Evolutionary conservation across 1,140 invertebrate genomes (phyloP).

Genomic region (Drosophila obscura): DNA sequence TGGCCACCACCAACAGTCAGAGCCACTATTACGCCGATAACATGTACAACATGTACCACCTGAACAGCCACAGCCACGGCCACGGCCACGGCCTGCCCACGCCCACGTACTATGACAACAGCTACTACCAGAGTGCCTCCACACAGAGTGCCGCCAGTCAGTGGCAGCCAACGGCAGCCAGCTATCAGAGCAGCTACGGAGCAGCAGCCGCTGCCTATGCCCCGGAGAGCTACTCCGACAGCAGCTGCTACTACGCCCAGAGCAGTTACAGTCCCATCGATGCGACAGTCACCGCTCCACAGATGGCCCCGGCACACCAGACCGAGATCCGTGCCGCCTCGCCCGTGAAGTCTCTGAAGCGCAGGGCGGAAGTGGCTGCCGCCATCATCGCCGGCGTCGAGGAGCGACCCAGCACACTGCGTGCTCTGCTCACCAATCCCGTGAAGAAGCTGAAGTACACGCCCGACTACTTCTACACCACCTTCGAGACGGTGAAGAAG

Average conservation of each 20-base stretch:
- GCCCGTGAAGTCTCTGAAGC: constrained; percentile 48
- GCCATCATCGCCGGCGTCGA: constrained; percentile 68
- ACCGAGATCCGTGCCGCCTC: constrained; percentile 20
- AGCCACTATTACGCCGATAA: constrained; percentile 68
- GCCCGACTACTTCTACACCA: constrained; percentile 79
- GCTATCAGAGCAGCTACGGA: constrained; percentile 52
- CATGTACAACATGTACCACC: constrained; percentile 75
- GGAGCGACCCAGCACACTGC: constrained; percentile 80
- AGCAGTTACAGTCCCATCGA: constrained; percentile 14
- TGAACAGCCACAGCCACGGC: constrained; percentile 25
- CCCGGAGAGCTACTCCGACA: constrained; percentile 60
- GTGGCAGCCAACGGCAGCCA: constrained; percentile 17
- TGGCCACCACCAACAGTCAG: constrained; percentile 74
- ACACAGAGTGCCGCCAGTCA: background rate
- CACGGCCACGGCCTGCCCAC: constrained; percentile 36
- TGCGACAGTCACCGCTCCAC: background rate
- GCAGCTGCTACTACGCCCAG: constrained; percentile 57
- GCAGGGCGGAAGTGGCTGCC: constrained; percentile 65
- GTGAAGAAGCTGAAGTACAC: constrained; percentile 83
- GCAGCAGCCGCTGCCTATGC: constrained; percentile 40
- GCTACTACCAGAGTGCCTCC: constrained; percentile 45
- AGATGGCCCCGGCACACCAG: constrained; percentile 2
- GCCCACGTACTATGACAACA: constrained; percentile 66
- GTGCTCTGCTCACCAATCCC: constrained; percentile 85
- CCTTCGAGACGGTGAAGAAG: constrained; percentile 68